Evolutionary conservation across 1,140 invertebrate genomes (phyloP).

Genomic region (Diorhabda elongata): DNA sequence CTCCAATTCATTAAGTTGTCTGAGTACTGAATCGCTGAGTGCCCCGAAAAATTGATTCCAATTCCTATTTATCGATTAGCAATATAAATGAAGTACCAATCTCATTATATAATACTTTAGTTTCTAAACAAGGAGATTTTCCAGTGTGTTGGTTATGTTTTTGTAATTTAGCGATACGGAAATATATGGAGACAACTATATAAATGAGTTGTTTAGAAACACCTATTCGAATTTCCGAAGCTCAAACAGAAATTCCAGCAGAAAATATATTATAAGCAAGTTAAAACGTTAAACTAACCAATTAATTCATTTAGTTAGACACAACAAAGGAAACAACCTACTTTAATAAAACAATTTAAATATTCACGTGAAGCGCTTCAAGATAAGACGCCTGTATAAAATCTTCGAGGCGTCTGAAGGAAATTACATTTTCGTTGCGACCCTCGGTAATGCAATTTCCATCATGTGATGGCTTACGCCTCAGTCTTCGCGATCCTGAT

Average conservation of each 20-base stretch:
- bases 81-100: no score
- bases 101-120: no score
- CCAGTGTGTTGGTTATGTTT: no score
- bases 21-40: no score
- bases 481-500: constrained; percentile 13
- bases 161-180: no score
- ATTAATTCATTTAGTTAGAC: constrained; percentile 10
- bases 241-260: not conserved
- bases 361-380: constrained; percentile 16
- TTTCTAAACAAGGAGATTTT: no score
- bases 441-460: constrained; percentile 17
- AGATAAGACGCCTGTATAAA: constrained; percentile 17
- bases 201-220: no score
- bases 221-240: no score
- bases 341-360: constrained; percentile 19
- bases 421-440: constrained; percentile 19
- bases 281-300: not conserved
- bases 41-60: no score
- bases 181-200: no score
- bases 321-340: constrained; percentile 13
- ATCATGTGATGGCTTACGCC: constrained; percentile 16
- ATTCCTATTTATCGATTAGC: no score
- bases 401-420: constrained; percentile 17
- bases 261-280: constrained; percentile 1
- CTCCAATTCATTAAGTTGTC: no score